Conservation (phyloP, 2,113 vertebrate genomes). For the Platysteira castanea region DNA sequence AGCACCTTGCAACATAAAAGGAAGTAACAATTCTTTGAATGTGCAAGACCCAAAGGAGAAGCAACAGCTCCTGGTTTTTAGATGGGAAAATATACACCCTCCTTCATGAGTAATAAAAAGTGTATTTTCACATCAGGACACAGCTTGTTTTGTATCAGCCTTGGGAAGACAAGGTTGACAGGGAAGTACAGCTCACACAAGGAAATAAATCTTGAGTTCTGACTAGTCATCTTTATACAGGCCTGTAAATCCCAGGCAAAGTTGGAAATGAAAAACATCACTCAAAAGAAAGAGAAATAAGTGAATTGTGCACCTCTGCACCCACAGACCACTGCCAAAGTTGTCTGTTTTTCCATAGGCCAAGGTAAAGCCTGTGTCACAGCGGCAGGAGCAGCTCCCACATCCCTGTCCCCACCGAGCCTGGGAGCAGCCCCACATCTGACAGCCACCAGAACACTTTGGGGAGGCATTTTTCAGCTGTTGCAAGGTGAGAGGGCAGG, state of each 20-base stretch:
- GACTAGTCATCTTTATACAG: not conserved
- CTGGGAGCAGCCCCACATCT: rapidly evolving
- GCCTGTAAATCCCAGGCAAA: not conserved
- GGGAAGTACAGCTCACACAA: not conserved
- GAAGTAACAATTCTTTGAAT: not conserved
- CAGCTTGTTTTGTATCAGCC: not conserved
- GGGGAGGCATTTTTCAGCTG: not conserved
- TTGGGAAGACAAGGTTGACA: not conserved
- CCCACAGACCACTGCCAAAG: too few relatives aligned
- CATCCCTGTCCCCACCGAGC: rapidly evolving
- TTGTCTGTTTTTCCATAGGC: too few relatives aligned
- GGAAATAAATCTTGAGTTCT: not conserved
- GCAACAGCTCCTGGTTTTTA: not conserved
- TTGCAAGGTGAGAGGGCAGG: not conserved
- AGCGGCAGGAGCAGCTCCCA: not conserved
- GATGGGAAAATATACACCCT: not conserved
- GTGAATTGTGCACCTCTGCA: not conserved
- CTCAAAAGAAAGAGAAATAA: not conserved
- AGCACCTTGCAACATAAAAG: not conserved
- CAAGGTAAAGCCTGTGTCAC: not conserved
- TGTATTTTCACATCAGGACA: not conserved
- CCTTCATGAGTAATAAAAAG: not conserved
- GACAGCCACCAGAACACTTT: not conserved
- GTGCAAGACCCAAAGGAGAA: not conserved
- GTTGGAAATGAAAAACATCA: not conserved